Evolutionary conservation across 2,888 invertebrate species (phyloP), one percentile per base, ranked within the genome.

Genomic region (Petrolisthes cinctipes): DNA sequence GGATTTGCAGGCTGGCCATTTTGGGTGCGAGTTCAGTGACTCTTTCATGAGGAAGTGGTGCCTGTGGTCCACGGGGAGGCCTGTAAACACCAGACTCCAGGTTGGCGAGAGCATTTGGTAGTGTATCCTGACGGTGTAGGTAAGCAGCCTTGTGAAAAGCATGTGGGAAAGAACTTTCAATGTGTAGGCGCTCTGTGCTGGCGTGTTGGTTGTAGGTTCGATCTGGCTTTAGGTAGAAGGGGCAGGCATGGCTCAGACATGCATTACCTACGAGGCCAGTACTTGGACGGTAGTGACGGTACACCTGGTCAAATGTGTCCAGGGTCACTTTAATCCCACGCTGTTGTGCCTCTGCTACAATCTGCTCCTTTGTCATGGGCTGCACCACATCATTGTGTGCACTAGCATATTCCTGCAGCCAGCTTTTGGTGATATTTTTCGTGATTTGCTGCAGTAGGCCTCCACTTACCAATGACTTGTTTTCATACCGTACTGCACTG

Each of bases 201-300:
- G 78, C 56, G 23, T 86, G 86, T 68, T 86, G 86, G 23, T 86
- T 86, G 68, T 68, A 86, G 4, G 23, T 76, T 17, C 76, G 37
- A 51, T 78, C 61, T 57, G 86, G 82, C 4, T 53, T 5, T 6
- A 86, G 86, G 76, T 37, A 86, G 20, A 76, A 86, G 11, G 86
- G 86, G 56, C 86, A 86, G 23, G 20, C 20, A 53, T n/a, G 82
- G 11, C 51, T 54, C 68, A 82, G 86, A 53, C 86, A 86, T 1
- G 86, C 86, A 78, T 86, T 82, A 20, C 78, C 68, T 11, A 86
- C 5, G 4, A 86, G 57, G 9, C 82, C 82, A 54, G 82, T 14
- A 66, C 82, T 9, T 14, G 82, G 54, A 20, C 82, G 82, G 54
- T 86, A 86, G 5, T 23, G 73, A 11, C 56, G 20, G 51, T 86